Evolutionary conservation across 2,888 invertebrate species (phyloP).

Genomic region (Rotaria macrura): DNA sequence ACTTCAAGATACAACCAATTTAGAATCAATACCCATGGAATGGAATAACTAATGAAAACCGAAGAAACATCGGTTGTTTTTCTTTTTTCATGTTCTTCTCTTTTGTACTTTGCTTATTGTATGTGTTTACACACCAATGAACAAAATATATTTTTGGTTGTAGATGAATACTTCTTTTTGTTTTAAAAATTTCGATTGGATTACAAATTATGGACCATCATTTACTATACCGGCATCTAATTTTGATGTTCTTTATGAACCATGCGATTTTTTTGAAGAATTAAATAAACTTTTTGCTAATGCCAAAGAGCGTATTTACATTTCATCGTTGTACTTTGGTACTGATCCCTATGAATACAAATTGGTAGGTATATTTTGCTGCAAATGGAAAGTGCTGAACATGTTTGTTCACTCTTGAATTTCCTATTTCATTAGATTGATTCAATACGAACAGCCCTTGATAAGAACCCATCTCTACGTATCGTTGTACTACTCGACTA

Average conservation of each 20-base stretch:
- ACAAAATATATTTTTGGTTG: background rate
- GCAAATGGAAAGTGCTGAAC: background rate
- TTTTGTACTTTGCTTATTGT: background rate
- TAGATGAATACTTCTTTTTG: background rate
- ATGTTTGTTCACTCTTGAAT: background rate
- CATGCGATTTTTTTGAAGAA: background rate
- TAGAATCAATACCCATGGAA: slow-evolving; percentile 54
- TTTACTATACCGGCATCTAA: background rate
- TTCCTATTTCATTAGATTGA: slow-evolving; percentile 56
- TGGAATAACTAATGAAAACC: no score
- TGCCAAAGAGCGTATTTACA: slow-evolving; percentile 48
- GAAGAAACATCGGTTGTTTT: no score
- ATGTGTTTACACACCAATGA: no score
- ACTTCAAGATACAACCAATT: slow-evolving; percentile 99
- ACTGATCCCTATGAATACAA: slow-evolving; percentile 70
- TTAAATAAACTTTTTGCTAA: slow-evolving; percentile 37
- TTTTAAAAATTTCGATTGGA: background rate
- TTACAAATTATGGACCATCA: background rate
- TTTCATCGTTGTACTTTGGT: slow-evolving; percentile 85
- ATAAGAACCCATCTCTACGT: slow-evolving; percentile 46
- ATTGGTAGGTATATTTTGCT: slow-evolving; percentile 54
- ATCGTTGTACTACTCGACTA: slow-evolving; percentile 72
- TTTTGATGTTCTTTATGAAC: background rate
- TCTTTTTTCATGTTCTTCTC: background rate
- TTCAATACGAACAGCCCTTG: slow-evolving; percentile 40